Evolutionary conservation across 1,140 invertebrate genomes (phyloP).

Genomic region (Globodera ellingtonae): DNA sequence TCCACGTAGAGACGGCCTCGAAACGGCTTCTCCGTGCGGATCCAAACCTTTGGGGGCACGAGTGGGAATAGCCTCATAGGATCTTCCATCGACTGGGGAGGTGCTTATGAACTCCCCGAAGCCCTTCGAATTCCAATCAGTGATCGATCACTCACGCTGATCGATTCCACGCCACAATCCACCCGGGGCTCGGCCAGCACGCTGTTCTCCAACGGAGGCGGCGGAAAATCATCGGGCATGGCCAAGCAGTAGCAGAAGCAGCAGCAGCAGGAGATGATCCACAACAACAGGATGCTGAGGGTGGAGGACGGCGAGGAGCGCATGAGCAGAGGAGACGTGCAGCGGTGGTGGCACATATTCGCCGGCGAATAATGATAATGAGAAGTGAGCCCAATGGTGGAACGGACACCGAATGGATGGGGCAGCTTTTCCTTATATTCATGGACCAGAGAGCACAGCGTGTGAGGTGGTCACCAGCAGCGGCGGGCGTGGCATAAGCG

Average conservation of each 20-base stretch:
- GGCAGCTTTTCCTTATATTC: no score
- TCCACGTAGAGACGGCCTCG: slow-evolving; percentile 58
- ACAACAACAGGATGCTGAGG: neutral
- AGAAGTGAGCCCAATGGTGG: no score
- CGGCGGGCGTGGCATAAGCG: no score
- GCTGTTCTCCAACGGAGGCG: slow-evolving; percentile 26
- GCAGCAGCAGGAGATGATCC: neutral
- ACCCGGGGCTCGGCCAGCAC: slow-evolving; percentile 47
- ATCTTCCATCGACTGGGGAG: no score
- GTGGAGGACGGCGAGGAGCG: neutral
- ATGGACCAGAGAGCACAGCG: no score
- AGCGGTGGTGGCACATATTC: no score
- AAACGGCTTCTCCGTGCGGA: slow-evolving; percentile 55
- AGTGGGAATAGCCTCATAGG: neutral
- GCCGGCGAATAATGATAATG: no score
- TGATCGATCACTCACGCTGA: neutral
- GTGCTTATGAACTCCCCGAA: no score
- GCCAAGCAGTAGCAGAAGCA: neutral
- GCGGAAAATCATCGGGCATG: neutral
- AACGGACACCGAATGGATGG: no score
- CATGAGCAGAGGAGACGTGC: no score
- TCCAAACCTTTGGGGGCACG: slow-evolving; percentile 26
- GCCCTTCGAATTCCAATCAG: neutral
- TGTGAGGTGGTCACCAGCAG: no score
- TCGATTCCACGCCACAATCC: slow-evolving; percentile 36